Percentiles rank a stretch among this genome's conserved stretches.
phyloP scores from a whole-genome alignment of 2,888 invertebrate genomes.

The Cryptocephalus moraei region DNA sequence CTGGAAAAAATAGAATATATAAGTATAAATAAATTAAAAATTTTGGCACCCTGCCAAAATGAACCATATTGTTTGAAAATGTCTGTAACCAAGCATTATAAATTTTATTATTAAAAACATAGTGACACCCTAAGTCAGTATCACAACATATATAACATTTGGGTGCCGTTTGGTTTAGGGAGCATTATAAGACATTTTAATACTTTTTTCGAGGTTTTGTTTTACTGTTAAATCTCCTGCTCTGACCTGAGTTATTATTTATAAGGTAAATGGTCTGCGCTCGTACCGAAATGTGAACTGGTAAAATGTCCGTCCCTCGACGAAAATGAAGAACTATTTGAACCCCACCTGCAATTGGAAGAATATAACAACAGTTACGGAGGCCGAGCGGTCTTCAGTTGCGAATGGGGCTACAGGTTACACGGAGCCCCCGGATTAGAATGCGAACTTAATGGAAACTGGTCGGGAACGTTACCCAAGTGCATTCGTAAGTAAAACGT shows the following conservation, averaged over 20 bases:
- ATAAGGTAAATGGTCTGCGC: conserved; percentile 67
- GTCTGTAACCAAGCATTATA: no score
- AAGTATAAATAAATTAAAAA: no score
- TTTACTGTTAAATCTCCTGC: not conserved
- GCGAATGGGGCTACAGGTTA: conserved; percentile 74
- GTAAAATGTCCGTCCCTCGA: conserved; percentile 68
- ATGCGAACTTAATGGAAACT: conserved; percentile 68
- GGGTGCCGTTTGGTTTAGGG: no score
- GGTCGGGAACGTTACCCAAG: conserved; percentile 67
- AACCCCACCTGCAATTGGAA: conserved; percentile 62
- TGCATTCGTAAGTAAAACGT: conserved; percentile 55
- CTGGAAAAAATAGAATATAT: no score
- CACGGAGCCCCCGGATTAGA: conserved; percentile 67
- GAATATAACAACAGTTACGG: conserved; percentile 76
- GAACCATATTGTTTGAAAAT: no score
- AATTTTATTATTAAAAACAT: no score
- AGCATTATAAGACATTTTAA: no score
- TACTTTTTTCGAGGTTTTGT: no score
- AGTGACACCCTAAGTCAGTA: no score
- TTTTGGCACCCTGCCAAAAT: no score
- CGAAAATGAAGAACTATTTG: conserved; percentile 51
- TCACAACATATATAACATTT: no score
- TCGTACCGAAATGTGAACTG: conserved; percentile 62
- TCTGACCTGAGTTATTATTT: not conserved
- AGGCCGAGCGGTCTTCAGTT: conserved; percentile 70